A percentile compares a stretch with the other conserved stretches of the same genome.
phyloP scores from a whole-genome alignment of 23 tunicate genomes.

The Halocynthia roretzi region DNA sequence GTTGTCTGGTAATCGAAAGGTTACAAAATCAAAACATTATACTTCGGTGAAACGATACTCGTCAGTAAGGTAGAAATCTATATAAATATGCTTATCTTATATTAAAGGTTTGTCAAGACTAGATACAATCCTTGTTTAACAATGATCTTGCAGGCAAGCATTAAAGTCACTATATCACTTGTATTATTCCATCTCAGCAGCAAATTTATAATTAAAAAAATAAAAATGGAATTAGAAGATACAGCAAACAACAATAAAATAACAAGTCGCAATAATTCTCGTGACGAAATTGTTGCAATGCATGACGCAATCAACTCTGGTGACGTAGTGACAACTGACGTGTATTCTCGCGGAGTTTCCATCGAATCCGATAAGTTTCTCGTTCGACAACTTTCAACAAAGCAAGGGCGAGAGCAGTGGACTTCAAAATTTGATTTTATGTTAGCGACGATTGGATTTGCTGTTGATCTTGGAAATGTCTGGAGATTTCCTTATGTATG shows the following conservation, averaged over 20 bases:
- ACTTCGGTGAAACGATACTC: too few relatives aligned
- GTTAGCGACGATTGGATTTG: constrained; percentile 70
- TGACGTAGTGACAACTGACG: background rate
- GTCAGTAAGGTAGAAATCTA: too few relatives aligned
- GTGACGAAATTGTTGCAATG: constrained; percentile 1
- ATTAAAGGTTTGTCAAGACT: too few relatives aligned
- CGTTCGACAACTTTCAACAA: constrained; percentile 1
- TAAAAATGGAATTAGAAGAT: constrained; percentile 1
- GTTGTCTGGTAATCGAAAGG: too few relatives aligned
- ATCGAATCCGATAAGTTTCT: constrained; percentile 30
- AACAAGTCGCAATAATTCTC: background rate
- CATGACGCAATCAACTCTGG: background rate
- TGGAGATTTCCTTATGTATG: constrained; percentile 88
- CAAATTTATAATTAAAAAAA: too few relatives aligned
- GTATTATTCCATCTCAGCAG: too few relatives aligned
- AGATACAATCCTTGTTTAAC: too few relatives aligned
- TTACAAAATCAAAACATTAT: too few relatives aligned
- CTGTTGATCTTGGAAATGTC: constrained; percentile 87
- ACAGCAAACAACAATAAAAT: constrained; percentile 4
- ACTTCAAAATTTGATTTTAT: constrained; percentile 53
- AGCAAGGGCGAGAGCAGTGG: constrained; percentile 52
- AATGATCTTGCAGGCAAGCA: too few relatives aligned
- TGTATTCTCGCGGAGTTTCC: background rate
- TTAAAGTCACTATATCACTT: too few relatives aligned
- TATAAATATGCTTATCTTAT: too few relatives aligned